Base-by-base conservation (phyloP, 2,888 invertebrate genomes). In the Tubulanus polymorphus region DNA sequence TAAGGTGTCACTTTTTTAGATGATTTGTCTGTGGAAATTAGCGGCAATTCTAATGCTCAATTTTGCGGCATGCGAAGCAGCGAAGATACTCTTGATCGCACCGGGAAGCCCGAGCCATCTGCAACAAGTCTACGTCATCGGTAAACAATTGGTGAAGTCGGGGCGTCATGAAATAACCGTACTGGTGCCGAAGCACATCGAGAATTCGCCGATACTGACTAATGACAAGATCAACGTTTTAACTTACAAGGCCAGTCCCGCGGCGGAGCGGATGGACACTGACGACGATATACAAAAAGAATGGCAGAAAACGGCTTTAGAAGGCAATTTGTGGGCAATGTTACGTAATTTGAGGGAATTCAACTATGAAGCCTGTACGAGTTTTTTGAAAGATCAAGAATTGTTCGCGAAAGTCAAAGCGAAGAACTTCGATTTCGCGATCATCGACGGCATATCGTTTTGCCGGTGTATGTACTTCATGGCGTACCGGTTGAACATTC, bases 1-100 rank as follows among this genome's bases (percentile, higher is more conserved):
- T n/a, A n/a, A n/a, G n/a, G n/a, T n/a, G n/a, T n/a, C n/a, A n/a
- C n/a, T n/a, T n/a, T n/a, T n/a, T n/a, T n/a, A n/a, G n/a, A n/a
- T n/a, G n/a, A n/a, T n/a, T n/a, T n/a, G n/a, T n/a, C n/a, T n/a
- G n/a, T n/a, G n/a, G n/a, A n/a, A n/a, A n/a, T n/a, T n/a, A n/a
- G n/a, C n/a, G n/a, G n/a, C n/a, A n/a, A n/a, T n/a, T n/a, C n/a
- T n/a, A n/a, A n/a, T n/a, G n/a, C n/a, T n/a, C n/a, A n/a, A n/a
- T n/a, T n/a, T n/a, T n/a, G n/a, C n/a, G n/a, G 41, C n/a, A 32
- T 32, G 10, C n/a, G 10, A 48, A 25, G 26, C 37, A 28, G 45
- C 53, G 6, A 53, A 53, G 30, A 58, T 58, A 27, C 48, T 58
- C 18, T 27, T 58, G 25, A 48, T 47, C 35, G 27, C 52, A 1